A percentile compares a stretch with the other conserved stretches of the same genome.
These are phyloP conservation scores for Cosmia trapezina DNA, from an alignment of 2,888 invertebrate species.

Conservation along the genomic window DNA sequence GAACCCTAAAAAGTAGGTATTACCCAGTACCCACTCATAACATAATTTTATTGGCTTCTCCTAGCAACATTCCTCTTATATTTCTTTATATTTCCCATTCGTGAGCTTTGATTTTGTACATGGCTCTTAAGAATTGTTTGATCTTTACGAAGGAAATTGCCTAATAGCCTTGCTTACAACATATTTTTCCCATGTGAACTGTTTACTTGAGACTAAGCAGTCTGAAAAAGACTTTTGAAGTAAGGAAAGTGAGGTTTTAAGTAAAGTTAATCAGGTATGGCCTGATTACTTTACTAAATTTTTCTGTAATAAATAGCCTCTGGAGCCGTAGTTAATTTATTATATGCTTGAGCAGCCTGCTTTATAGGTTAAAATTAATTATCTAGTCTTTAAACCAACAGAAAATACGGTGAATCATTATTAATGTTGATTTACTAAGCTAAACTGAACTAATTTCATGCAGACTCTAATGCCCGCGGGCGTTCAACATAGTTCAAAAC, in stretches of 20 bases:
- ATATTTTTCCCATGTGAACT: constrained; percentile 65
- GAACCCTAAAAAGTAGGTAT: constrained; percentile 43
- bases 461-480: background rate
- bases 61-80: constrained; percentile 58
- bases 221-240: constrained; percentile 8
- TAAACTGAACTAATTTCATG: constrained; percentile 35
- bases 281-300: constrained; percentile 17
- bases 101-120: constrained; percentile 71
- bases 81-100: constrained; percentile 65
- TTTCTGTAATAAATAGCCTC: constrained; percentile 31
- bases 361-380: constrained; percentile 47
- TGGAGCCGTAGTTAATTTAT: constrained; percentile 41
- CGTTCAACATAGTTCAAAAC: too few species aligned
- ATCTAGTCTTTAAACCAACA: constrained; percentile 27
- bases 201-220: constrained; percentile 45
- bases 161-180: constrained; percentile 74
- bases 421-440: constrained; percentile 27
- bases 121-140: constrained; percentile 76
- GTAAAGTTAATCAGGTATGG: constrained; percentile 25
- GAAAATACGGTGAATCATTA: constrained; percentile 42
- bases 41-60: constrained; percentile 66
- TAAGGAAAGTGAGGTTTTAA: background rate
- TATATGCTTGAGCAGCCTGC: constrained; percentile 28
- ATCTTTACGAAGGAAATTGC: constrained; percentile 77
- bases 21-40: constrained; percentile 50